Evolutionary conservation across 2,797 vertebrate genomes (phyloP).

Genomic region (Falco berigora): DNA sequence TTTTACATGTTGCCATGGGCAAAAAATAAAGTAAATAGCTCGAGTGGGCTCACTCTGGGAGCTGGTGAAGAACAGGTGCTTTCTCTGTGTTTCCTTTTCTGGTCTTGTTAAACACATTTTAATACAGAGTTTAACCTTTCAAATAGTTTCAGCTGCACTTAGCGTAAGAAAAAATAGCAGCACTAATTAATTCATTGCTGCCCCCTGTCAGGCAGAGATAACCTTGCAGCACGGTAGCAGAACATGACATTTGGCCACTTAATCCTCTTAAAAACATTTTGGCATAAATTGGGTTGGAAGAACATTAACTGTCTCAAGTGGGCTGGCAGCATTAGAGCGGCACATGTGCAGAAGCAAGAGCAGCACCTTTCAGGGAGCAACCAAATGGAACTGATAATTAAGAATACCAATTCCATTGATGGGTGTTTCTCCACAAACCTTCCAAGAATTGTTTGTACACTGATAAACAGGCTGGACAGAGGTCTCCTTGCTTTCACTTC

Average conservation of each 20-base stretch:
- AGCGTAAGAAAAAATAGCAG: not conserved
- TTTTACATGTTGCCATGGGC: not conserved
- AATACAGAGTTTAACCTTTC: conserved; percentile 2
- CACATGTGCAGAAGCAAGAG: not conserved
- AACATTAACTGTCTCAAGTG: not conserved
- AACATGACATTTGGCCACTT: conserved; percentile 11
- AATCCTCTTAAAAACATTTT: not conserved
- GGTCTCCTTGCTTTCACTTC: not conserved
- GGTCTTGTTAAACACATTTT: not conserved
- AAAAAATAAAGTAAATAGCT: not conserved
- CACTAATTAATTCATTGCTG: conserved; percentile 63
- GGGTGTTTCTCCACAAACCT: conserved; percentile 30
- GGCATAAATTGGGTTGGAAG: not conserved
- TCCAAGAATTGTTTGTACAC: conserved; percentile 23
- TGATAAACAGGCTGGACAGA: conserved; percentile 11
- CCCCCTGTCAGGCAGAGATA: conserved; percentile 64
- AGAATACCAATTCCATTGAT: not conserved
- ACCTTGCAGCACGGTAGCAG: conserved; percentile 27
- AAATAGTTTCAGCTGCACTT: not conserved
- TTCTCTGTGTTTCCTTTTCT: not conserved
- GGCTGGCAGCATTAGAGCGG: accelerated
- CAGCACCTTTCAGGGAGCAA: not conserved
- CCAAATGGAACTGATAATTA: not conserved
- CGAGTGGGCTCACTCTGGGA: not conserved
- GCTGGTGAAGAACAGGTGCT: not conserved